Conservation (phyloP, 37 sponge, comb jelly and placozoan species). For the Chondrosia reniformis region DNA sequence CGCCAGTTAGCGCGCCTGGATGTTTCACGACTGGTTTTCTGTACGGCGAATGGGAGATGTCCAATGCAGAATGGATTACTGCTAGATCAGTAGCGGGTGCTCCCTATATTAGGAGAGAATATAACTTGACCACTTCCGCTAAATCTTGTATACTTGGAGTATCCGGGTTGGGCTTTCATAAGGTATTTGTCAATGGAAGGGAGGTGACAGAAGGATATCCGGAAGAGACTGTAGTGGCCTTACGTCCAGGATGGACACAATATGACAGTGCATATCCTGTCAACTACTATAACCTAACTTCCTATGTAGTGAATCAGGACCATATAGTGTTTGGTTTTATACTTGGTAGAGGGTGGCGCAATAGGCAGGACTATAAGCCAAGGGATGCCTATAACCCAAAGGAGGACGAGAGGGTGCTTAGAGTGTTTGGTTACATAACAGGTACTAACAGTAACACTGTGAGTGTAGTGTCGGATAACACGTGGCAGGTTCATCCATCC, state of each 20-base stretch:
- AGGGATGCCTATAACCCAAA: constrained; percentile 25
- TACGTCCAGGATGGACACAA: constrained; percentile 67
- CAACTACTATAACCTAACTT: constrained; percentile 21
- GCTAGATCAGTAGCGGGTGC: constrained; percentile 17
- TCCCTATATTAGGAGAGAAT: constrained; percentile 19
- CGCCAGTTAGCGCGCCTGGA: constrained; percentile 30
- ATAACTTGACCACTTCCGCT: background rate
- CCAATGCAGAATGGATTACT: constrained; percentile 46
- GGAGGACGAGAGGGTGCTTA: constrained; percentile 15
- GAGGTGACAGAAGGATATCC: constrained; percentile 22
- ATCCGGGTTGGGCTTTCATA: constrained; percentile 51
- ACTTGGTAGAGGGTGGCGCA: constrained; percentile 49
- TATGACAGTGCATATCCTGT: constrained; percentile 42
- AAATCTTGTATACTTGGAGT: constrained; percentile 29
- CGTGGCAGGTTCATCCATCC: constrained; percentile 26
- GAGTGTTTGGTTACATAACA: constrained; percentile 18
- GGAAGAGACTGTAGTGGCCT: constrained; percentile 22
- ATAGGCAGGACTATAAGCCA: constrained; percentile 10
- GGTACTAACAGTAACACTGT: background rate
- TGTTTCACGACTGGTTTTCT: constrained; percentile 39
- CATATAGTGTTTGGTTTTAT: constrained; percentile 19
- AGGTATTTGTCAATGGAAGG: constrained; percentile 42
- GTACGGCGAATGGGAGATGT: constrained; percentile 3
- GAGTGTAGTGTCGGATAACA: constrained; percentile 21
- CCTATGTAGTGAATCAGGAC: background rate